Conservation (phyloP, 2,797 vertebrate genomes). For the Pygocentrus nattereri region DNA sequence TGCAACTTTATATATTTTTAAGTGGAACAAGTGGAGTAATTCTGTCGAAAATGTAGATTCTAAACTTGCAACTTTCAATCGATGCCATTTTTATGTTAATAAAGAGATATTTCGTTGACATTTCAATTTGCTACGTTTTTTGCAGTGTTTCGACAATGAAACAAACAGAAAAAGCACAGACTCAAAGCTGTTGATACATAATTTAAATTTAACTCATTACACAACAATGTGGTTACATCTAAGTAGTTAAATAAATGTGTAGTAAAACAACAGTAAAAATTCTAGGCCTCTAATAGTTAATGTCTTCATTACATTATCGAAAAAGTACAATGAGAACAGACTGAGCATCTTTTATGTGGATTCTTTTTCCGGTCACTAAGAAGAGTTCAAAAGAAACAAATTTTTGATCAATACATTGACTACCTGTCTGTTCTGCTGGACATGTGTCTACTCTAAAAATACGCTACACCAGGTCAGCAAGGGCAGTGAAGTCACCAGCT, state of each 20-base stretch:
- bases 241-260: no score
- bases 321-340: neutral
- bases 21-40: neutral
- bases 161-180: no score
- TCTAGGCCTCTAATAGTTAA: no score
- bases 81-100: neutral
- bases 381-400: constrained; percentile 17
- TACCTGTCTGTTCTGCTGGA: constrained; percentile 30
- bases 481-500: constrained; percentile 43
- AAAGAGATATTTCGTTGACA: no score
- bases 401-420: constrained; percentile 20
- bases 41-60: neutral
- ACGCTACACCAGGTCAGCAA: constrained; percentile 25
- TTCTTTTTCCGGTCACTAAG: neutral
- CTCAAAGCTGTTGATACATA: no score
- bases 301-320: neutral
- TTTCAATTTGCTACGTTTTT: neutral
- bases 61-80: neutral
- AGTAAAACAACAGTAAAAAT: no score
- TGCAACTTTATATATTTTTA: neutral
- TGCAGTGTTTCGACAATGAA: no score
- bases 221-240: no score
- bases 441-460: constrained; percentile 11
- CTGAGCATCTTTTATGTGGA: neutral
- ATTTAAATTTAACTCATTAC: no score